Evolutionary conservation across 2,113 vertebrate genomes (phyloP), one percentile per base, ranked within the genome.

Genomic region (Lagopus muta): DNA sequence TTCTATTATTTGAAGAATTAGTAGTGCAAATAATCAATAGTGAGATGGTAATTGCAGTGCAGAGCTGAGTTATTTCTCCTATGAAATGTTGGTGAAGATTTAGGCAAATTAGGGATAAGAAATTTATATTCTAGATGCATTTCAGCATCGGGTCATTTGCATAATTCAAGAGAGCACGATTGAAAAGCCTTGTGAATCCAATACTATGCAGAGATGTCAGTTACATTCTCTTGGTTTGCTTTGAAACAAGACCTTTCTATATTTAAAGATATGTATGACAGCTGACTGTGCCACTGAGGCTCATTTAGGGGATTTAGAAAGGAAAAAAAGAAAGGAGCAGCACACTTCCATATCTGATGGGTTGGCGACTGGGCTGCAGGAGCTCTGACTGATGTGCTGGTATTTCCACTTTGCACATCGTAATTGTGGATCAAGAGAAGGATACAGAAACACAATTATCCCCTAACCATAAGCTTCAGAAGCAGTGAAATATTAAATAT

Each of bases 351-450:
- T 32, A 5, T 81, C 5, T 38, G 92, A 67, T 78, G 91, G 45
- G 15, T 27, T 80, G 61, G 61, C 88, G 89, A 57, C n/a, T 73
- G 76, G 32, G 36, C 88, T 94, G 78, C 64, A 81, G 50, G 92
- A 92, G 71, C 52, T 88, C 57, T 91, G 78, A 77, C 58, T 90
- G 78, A 38, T 64, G 57, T 69, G 36, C 22, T 95, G 86, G 30
- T 80, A 80, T 96, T 96, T 95, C 43, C 16, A 38, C 86, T 90
- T 73, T 85, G 30, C 18, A 2, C 86, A 58, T 64, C 91, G 48
- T 62, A 89, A 20, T 70, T 81, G 34, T 71, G 19, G 34, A 48
- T 89, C 65, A 60, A 61, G 50, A 45, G 71, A 95, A 36, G 50
- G 30, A 85, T 22, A 78, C 58, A 65, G 48, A 89, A 77, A 43